phyloP scores from a whole-genome alignment of 2,113 vertebrate species.

The Pimephales promelas region DNA sequence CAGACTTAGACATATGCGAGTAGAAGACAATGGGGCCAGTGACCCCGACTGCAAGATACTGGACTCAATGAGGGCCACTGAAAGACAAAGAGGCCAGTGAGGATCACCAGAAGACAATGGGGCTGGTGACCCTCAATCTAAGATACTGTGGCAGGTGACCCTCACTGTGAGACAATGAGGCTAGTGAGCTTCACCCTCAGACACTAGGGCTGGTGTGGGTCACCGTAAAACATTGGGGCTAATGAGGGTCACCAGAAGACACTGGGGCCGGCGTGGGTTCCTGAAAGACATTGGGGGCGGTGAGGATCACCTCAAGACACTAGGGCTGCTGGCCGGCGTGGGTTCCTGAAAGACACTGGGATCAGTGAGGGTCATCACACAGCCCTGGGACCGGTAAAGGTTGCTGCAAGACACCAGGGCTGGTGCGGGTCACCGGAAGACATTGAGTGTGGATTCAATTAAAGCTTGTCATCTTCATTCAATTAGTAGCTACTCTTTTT shows the following conservation, averaged over 20 bases:
- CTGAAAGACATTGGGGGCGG: no score
- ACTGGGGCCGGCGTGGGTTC: no score
- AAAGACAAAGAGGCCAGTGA: not conserved
- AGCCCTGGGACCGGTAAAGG: no score
- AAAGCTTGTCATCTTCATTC: not conserved
- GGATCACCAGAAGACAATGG: not conserved
- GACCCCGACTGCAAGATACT: not conserved
- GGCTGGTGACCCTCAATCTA: not conserved
- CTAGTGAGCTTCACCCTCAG: not conserved
- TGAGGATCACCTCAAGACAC: no score
- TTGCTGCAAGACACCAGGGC: no score
- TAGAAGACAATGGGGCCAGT: not conserved
- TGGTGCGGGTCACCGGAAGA: no score
- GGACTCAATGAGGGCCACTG: no score
- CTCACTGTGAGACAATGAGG: not conserved
- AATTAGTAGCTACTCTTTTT: not conserved
- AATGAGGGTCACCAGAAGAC: no score
- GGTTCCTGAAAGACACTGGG: no score
- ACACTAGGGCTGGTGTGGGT: not conserved
- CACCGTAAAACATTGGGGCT: not conserved
- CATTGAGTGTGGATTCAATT: no score
- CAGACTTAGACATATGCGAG: not conserved
- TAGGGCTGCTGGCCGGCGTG: no score
- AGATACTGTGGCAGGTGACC: not conserved
- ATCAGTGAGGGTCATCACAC: no score